Base-by-base conservation (phyloP, 2,797 vertebrate species). In the Thripadectes ignobilis region DNA sequence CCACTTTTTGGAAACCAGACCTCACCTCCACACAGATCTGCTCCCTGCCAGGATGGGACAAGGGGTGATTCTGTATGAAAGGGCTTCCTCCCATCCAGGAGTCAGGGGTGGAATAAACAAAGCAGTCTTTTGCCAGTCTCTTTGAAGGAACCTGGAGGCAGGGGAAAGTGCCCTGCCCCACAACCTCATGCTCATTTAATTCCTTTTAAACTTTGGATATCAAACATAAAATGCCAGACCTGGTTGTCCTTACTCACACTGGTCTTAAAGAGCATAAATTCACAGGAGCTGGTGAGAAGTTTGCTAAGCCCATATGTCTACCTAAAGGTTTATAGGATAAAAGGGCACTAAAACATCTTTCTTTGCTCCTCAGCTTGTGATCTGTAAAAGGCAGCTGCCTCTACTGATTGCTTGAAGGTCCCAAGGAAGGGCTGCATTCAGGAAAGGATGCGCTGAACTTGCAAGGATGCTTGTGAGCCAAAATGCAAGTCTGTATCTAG, bases 151-250 rank as follows among this genome's bases (percentile, higher is more conserved):
- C 38, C 10, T 21, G 14, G 29, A 46, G 45, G 21, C 45, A 7
- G 59, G 49, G 26, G 59, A 67, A 91, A 93, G 38, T 34, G 43
- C 15, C 52, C 45, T 11, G 15, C 6, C 7, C 63, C 18, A 2
- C 29, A 62, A 66, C 15, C 18, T 87, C 10, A 12, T 2, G 6
- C 27, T 89, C 38, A n/a, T 89, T 92, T 81, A 68, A 75, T 89
- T 93, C 36, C 49, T 76, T 93, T 93, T 81, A 81, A 88, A 77
- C 36, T 68, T 41, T 41, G 46, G n/a, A 66, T 75, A 84, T 83
- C 51, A 88, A 81, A 83, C 4, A 6, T 19, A 34, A 68, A 75
- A 80, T 29, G 36, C 21, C 6, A 26, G 17, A 29, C 26, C 54
- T 65, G 19, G 11, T 74, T 88, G 38, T 77, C 68, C 49, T 92